A percentile compares a stretch with the other conserved stretches of the same genome.
Conservation (phyloP, 37 sponge, comb jelly and placozoan species). For the Crambe crambe region DNA sequence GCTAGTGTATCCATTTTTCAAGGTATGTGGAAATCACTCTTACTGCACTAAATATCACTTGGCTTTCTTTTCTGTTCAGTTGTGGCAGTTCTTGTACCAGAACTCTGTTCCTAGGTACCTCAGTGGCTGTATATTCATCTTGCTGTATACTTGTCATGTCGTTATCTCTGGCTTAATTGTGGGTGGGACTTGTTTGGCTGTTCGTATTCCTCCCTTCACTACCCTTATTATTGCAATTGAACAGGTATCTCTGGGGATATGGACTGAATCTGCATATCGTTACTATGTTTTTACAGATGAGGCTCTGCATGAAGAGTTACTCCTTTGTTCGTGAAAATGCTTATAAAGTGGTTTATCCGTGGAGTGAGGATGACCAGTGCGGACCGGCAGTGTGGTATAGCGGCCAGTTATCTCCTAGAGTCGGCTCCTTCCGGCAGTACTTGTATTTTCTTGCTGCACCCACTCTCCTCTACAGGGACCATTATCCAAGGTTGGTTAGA, state of each 20-base stretch:
- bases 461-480: constrained; percentile 79
- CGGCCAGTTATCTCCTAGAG: constrained; percentile 60
- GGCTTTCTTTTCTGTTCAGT: not conserved
- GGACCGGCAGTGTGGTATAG: constrained; percentile 74
- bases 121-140: not conserved
- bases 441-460: constrained; percentile 78
- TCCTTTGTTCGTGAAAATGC: constrained; percentile 83
- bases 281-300: constrained; percentile 26
- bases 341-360: constrained; percentile 64
- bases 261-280: not conserved
- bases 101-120: not conserved
- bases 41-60: not conserved
- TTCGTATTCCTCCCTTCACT: not conserved
- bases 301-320: constrained; percentile 70
- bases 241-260: not conserved
- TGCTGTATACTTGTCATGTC: not conserved
- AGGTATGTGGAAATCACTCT: constrained; percentile 12
- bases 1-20: constrained; percentile 18
- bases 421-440: constrained; percentile 66
- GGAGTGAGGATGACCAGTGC: constrained; percentile 53
- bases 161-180: not conserved
- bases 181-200: not conserved
- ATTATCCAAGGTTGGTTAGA: constrained; percentile 64
- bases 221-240: not conserved
- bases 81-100: not conserved